Base-by-base conservation (phyloP, 2,797 vertebrate species). In the Sebastes vulpes region DNA sequence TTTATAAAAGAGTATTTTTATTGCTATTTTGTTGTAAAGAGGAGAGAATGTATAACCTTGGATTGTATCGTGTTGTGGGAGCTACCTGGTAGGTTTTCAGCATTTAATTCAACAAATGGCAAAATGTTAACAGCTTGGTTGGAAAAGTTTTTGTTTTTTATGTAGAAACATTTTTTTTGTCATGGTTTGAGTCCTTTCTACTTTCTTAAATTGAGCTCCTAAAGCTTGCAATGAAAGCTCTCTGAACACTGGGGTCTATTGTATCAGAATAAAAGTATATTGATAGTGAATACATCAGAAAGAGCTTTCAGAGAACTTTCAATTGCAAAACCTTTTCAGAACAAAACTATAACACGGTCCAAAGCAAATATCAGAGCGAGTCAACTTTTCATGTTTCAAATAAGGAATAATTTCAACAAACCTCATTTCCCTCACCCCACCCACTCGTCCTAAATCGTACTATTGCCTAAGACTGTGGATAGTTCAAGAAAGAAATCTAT, bases 1-100 rank as follows among this genome's bases (percentile, higher is more conserved):
- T 92, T 94, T 80, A 89, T 87, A 88, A 91, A 87, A 90, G 84
- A 93, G 69, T 95, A 93, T 92, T 92, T 94, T 91, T 91, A 91
- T 89, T 85, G 85, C 87, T 87, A 90, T 92, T 94, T 92, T 94
- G 85, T 92, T 93, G 90, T 92, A 91, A 93, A 89, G 70, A 87
- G 88, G 81, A 90, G 77, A 93, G 82, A 94, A 94, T 92, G 90
- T 93, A 89, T 90, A 77, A 83, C 77, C 71, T 91, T 82, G 86
- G 85, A 88, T 92, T 92, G 91, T 91, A 89, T 76, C 42, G 75
- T 50, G 57, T 63, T 21, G 67, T 57, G 82, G 83, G 75, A 91
- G 75, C 32, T 77, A 80, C 21, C 42, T 69, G 75, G 65, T 77
- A 81, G 82, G 83, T 77, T 87, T 92, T 86, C 64, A 84, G 67